These are phyloP conservation scores for Notothenia coriiceps DNA, from an alignment of 2,113 vertebrate species.

Conservation along the genomic window DNA sequence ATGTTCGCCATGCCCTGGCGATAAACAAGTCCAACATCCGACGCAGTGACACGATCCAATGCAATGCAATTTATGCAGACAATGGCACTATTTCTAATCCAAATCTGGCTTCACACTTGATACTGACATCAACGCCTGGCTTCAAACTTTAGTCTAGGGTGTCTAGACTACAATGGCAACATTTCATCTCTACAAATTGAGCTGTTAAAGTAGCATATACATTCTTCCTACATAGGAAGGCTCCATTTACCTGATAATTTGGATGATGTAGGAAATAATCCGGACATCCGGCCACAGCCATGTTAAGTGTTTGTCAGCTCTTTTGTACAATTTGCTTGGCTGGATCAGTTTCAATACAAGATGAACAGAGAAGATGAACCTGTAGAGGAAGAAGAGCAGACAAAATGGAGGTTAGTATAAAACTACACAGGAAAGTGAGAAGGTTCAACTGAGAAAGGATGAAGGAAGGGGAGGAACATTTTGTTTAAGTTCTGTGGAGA, in stretches of 20 bases:
- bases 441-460: constrained; percentile 23
- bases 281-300: constrained; percentile 92
- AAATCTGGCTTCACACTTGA: not conserved
- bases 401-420: constrained; percentile 44
- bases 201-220: not conserved
- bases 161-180: not conserved
- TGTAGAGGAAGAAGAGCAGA: constrained; percentile 39
- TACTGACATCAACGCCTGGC: not conserved
- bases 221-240: not conserved
- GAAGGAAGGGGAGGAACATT: constrained; percentile 43
- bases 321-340: constrained; percentile 68
- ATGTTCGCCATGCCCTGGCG: not conserved
- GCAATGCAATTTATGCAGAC: not conserved
- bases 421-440: constrained; percentile 14
- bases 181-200: not conserved
- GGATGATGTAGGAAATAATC: constrained; percentile 93
- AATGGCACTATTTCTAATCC: not conserved
- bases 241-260: constrained; percentile 83
- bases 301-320: constrained; percentile 65
- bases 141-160: not conserved
- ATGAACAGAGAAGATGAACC: constrained; percentile 42
- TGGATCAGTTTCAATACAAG: constrained; percentile 70
- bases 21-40: not conserved
- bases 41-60: not conserved
- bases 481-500: constrained; percentile 43